These are phyloP conservation scores for Perizoma flavofasciatum DNA, from an alignment of 2,888 invertebrate genomes.

Conservation along the genomic window DNA sequence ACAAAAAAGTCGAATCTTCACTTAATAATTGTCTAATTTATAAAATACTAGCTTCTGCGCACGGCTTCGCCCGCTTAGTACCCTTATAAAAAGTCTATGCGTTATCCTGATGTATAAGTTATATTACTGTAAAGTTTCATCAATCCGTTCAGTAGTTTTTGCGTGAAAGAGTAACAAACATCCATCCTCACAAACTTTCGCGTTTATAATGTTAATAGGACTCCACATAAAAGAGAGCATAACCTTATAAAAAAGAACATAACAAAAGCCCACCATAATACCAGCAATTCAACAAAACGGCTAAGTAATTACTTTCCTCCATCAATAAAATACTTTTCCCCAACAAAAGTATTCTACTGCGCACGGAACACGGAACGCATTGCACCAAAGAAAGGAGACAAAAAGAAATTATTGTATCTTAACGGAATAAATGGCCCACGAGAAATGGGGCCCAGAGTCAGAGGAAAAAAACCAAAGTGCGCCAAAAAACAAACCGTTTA, in stretches of 20 bases:
- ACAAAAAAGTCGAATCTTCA: no score
- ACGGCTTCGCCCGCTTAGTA: no score
- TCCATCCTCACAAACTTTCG: no score
- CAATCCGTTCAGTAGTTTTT: no score
- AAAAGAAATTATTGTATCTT: constrained; percentile 34
- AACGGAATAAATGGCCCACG: constrained; percentile 30
- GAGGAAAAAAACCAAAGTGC: constrained; percentile 8
- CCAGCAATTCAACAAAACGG: constrained; percentile 31
- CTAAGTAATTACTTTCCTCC: constrained; percentile 33
- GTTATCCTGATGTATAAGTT: no score
- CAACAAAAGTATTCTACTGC: constrained; percentile 23
- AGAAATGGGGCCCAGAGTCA: constrained; percentile 12
- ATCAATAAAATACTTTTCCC: constrained; percentile 31
- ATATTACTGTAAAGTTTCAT: no score
- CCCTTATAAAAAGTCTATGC: no score
- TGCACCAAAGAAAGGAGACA: constrained; percentile 32
- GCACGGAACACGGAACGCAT: constrained; percentile 22
- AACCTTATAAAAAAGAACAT: constrained; percentile 17
- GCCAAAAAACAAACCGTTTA: background rate
- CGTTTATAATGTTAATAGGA: no score
- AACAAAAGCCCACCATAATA: constrained; percentile 24
- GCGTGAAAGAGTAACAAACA: no score
- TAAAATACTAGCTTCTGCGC: no score
- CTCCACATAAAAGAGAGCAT: constrained; percentile 13
- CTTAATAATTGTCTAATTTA: no score